These are phyloP conservation scores for Beroe forskalii DNA, from an alignment of 37 sponge, comb jelly and placozoan species.

Conservation along the genomic window DNA sequence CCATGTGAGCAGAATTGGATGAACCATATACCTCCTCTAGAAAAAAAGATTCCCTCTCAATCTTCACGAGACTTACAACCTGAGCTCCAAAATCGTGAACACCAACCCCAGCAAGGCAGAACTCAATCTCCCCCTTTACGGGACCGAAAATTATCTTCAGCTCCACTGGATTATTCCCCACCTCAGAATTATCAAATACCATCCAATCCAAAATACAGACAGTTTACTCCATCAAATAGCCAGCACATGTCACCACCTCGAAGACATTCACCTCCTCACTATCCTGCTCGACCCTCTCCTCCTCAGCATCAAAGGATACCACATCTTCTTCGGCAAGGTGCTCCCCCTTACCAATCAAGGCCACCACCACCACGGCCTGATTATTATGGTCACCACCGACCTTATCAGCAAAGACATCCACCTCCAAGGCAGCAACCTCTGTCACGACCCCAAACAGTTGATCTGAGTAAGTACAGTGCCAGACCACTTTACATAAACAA, in stretches of 20 bases:
- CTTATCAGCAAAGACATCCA: constrained; percentile 15
- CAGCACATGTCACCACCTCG: not conserved
- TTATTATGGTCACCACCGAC: not conserved
- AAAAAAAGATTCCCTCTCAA: too few relatives aligned
- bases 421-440: constrained; percentile 1
- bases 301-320: not conserved
- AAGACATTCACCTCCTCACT: not conserved
- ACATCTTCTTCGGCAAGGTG: not conserved
- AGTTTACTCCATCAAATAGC: not conserved
- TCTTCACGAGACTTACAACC: too few relatives aligned
- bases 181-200: not conserved
- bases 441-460: not conserved
- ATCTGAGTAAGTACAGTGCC: not conserved
- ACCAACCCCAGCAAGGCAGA: not conserved
- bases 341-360: not conserved
- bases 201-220: not conserved
- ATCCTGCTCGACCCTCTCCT: not conserved
- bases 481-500: constrained; percentile 12
- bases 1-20: not conserved
- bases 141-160: not conserved
- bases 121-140: not conserved
- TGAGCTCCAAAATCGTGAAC: too few relatives aligned
- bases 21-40: too few relatives aligned
- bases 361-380: not conserved
- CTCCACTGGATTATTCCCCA: not conserved